Conservation (phyloP, 2,113 vertebrate genomes). For the Trachemys scripta region DNA sequence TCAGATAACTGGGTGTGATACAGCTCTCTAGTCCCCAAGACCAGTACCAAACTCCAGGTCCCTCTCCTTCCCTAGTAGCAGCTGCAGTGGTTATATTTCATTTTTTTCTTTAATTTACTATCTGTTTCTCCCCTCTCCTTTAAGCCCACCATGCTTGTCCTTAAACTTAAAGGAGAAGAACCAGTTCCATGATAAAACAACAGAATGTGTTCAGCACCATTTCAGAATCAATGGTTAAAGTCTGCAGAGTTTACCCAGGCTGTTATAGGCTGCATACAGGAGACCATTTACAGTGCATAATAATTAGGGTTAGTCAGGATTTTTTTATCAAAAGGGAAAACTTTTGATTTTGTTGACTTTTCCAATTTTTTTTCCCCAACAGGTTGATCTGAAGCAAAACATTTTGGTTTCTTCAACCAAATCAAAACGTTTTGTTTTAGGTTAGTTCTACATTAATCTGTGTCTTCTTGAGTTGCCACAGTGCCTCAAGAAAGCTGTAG, state of each 20-base stretch:
- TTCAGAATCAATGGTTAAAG: neutral
- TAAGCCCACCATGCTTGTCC: neutral
- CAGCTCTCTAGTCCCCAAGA: neutral
- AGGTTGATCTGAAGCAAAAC: neutral
- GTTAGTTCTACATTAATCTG: neutral
- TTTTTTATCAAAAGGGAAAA: neutral
- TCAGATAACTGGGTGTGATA: neutral
- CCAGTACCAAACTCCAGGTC: neutral
- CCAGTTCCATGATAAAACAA: neutral
- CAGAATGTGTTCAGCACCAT: neutral
- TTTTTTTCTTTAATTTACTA: neutral
- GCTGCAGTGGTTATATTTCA: neutral
- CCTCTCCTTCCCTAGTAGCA: neutral
- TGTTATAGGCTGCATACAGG: neutral
- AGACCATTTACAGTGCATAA: neutral
- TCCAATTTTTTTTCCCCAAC: neutral
- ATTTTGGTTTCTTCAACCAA: neutral
- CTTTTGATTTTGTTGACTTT: neutral
- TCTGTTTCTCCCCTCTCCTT: neutral
- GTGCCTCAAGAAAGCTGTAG: neutral
- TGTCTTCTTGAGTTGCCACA: neutral
- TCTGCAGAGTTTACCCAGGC: neutral
- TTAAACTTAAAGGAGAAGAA: neutral
- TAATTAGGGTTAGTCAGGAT: rapidly evolving
- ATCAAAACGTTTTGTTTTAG: neutral